Evolutionary conservation across 2,113 vertebrate genomes (phyloP), one percentile per base, ranked within the genome.

Genomic region (Hippocampus guttulatus): DNA sequence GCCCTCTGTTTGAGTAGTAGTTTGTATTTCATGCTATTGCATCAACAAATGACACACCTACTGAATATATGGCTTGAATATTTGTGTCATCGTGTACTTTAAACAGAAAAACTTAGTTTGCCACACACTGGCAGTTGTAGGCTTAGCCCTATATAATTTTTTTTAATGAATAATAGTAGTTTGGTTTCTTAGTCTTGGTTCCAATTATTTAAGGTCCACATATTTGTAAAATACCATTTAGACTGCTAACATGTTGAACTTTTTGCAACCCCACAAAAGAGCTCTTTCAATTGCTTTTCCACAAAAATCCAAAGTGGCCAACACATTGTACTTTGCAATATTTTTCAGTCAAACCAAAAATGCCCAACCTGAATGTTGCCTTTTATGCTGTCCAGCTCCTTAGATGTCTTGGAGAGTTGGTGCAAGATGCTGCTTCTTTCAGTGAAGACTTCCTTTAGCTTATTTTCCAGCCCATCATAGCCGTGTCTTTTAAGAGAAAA

Each of bases 301-400:
- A 21, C 54, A 20, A 20, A 55, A 67, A 65, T 61, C 69, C 60
- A 27, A 4, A 25, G 33, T 71, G 23, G 20, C 55, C 69, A 61
- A 43, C 69, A 58, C 61, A 52, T 67, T 69, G 33, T 68, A 69
- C 62, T n/a, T 23, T 3, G n/a, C 54, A 45, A 40, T 30, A 64
- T 75, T 58, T 64, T 63, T 74, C 25, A 75, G 41, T 75, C 41
- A 80, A 77, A 76, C 30, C 61, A 60, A 68, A 40, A 70, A 61
- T 58, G 41, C 67, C 93, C 89, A 45, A 98, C 96, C 96, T 96
- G 93, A 51, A 98, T 92, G 77, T 96, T 96, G 66, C 92, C 92
- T 93, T 98, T 98, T 86, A 97, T 96, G 83, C 93, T 95, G 71
- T 97, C 93, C 78, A 97, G 91, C 79, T 97, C 96, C 87, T 94